Evolutionary conservation across 2,888 invertebrate species (phyloP), one percentile per base, ranked within the genome.

Genomic region (Caenorhabditis sp.): DNA sequence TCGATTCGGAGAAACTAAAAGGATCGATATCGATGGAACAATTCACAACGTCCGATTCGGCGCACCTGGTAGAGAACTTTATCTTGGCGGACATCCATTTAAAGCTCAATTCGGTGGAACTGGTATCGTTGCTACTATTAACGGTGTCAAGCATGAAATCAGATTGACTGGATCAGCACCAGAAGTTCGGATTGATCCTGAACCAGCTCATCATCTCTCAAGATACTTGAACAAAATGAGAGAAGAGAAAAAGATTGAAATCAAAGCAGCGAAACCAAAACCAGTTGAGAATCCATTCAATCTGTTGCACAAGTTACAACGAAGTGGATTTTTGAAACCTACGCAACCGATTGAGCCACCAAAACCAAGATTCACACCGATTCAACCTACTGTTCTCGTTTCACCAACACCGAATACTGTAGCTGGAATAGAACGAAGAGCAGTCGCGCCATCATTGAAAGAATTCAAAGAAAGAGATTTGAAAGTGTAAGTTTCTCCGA

Each of bases 151-250:
- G n/a, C 92, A 93, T 73, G 90, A 91, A 56, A 91, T 97, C 0
- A 92, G 93, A 84, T 90, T 99, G 10, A 93, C 93, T 83, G 96
- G 96, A 0, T 94, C 95, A 0, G 92, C 95, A 3, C 97, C 97
- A 0, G 94, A 94, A 89, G 96, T 97, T 0, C 93, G 93, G 88
- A 94, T 97, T 53, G 93, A 95, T 0, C 92, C 92, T 43, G 90
- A 89, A 1, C 92, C 92, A 81, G 91, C 94, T 31, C 92, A 92
- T 17, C 95, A 95, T 88, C 90, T 95, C 56, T 71, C 74, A n/a
- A 77, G 85, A 8, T 79, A 77, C 64, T 59, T 82, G 67, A 67
- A 63, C 49, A 62, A 71, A 38, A 63, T 77, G 66, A 58, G 78
- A 23, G 73, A 68, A 20, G 69, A 70, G 50, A 69, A 74, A 59